Conservation (phyloP, 2,113 vertebrate species). For the Nannospalax galili region DNA sequence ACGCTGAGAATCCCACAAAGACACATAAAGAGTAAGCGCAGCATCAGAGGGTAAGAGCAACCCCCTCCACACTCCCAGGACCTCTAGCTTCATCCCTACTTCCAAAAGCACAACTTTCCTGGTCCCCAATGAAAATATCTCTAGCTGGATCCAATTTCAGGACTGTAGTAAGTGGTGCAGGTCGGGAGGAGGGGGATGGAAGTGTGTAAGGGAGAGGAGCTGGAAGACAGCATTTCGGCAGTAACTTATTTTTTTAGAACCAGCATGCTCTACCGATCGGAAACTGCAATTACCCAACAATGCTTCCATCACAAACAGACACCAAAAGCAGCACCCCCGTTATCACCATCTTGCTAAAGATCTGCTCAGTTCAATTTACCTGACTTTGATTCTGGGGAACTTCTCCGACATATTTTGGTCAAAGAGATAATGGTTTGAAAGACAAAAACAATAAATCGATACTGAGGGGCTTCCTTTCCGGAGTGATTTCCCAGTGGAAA, state of each 20-base stretch:
- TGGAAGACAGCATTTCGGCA: conserved; percentile 67
- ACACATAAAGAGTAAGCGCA: conserved; percentile 42
- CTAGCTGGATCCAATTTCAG: conserved; percentile 76
- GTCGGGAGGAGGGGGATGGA: conserved; percentile 18
- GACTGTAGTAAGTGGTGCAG: conserved; percentile 58
- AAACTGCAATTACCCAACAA: conserved; percentile 81
- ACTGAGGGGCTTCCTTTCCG: conserved; percentile 76
- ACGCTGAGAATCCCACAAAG: conserved; percentile 28
- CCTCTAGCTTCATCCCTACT: conserved; percentile 61
- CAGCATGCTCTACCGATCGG: conserved; percentile 79
- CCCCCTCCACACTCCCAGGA: background rate
- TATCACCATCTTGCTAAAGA: conserved; percentile 73
- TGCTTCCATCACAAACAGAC: conserved; percentile 76
- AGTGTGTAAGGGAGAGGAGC: conserved; percentile 26
- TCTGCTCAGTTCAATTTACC: conserved; percentile 68
- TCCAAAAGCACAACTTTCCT: conserved; percentile 73
- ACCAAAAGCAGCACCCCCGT: conserved; percentile 68
- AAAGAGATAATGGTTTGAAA: conserved; percentile 73
- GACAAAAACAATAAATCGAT: conserved; percentile 83
- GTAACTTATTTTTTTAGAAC: conserved; percentile 73
- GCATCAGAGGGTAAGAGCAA: conserved; percentile 11
- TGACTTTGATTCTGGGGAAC: conserved; percentile 76
- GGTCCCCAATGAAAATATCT: conserved; percentile 78
- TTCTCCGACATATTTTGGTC: conserved; percentile 75
- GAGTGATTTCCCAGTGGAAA: conserved; percentile 74